Evolutionary conservation across 2,888 invertebrate species (phyloP).

Genomic region (Cephus spinipes): DNA sequence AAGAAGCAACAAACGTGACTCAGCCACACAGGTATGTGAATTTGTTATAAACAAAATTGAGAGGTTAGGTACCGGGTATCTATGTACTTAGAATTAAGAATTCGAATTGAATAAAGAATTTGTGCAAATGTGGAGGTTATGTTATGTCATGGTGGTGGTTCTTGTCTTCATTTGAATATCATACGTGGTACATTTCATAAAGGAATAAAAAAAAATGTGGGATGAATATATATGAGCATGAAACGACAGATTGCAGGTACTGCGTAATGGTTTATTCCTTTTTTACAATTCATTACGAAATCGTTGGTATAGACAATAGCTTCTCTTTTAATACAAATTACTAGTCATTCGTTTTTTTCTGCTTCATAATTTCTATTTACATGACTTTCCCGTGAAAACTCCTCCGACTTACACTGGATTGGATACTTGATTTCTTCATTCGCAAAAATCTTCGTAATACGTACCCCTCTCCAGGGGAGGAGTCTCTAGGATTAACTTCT

Average conservation of each 20-base stretch:
- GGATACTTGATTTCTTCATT: neutral
- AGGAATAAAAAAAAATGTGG: neutral
- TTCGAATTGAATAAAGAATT: neutral
- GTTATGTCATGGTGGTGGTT: neutral
- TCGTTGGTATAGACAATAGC: conserved; percentile 19
- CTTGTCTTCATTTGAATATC: too few relatives aligned
- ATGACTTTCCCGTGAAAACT: neutral
- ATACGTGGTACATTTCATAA: neutral
- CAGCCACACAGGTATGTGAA: neutral
- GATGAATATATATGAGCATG: neutral
- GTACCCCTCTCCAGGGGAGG: conserved; percentile 6
- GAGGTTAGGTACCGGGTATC: neutral
- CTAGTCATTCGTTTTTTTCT: conserved; percentile 10
- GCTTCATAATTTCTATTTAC: conserved; percentile 25
- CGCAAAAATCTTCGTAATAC: conserved; percentile 29
- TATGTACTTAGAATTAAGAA: neutral
- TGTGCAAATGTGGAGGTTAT: neutral
- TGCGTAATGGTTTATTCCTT: conserved; percentile 29
- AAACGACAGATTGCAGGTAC: neutral
- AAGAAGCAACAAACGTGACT: neutral
- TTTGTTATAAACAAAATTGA: neutral
- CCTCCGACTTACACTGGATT: neutral
- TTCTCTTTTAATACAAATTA: conserved; percentile 28
- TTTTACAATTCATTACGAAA: conserved; percentile 38
- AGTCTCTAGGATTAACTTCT: neutral